Base-by-base conservation (phyloP, 2,888 invertebrate genomes). In the Tetramorium bicarinatum region DNA sequence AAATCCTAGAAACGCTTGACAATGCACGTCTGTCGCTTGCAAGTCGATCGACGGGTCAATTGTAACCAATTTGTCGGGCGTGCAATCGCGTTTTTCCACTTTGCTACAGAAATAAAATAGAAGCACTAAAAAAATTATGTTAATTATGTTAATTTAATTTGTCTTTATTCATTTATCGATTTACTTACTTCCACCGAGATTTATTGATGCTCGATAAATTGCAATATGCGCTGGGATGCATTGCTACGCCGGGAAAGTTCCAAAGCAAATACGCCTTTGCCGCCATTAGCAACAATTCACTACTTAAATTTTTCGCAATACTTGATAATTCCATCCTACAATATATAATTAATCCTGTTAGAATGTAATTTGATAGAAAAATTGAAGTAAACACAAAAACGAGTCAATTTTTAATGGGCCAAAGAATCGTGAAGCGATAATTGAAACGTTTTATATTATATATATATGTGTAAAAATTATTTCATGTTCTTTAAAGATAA, bases 1-100 rank as follows among this genome's bases (percentile, higher is more conserved):
- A 61, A 87, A 90, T 54, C 92, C 94, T 41, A 93, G 56, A 47
- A 94, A 94, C n/a, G 92, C 91, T 54, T 94, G 94, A 76, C 94
- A 94, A 4, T 93, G 90, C 4, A 93, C 89, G 47, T 86, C 89
- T 1, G 93, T 87, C 1, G 93, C 92, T 84, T 92, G 92, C 52
- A 94, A 74, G 77, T 92, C 90, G 54, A 89, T 92, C 8, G 88
- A 85, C 1, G 84, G 74, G 13, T 91, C 91, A 6, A 93, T 88
- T 11, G 89, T 85, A 0, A 90, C 88, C n/a, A 79, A 85, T 25
- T 82, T 90, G n/a, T 90, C 84, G 0, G 85, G 75, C n/a, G 81
- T 61, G 59, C 91, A 91, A n/a, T 85, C 56, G 15, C 76, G 69
- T 15, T 72, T 76, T 1, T n/a, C 47, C 15, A 11, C n/a, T 38